Base-by-base conservation (phyloP, 2,888 invertebrate species). In the Biston betularia region DNA sequence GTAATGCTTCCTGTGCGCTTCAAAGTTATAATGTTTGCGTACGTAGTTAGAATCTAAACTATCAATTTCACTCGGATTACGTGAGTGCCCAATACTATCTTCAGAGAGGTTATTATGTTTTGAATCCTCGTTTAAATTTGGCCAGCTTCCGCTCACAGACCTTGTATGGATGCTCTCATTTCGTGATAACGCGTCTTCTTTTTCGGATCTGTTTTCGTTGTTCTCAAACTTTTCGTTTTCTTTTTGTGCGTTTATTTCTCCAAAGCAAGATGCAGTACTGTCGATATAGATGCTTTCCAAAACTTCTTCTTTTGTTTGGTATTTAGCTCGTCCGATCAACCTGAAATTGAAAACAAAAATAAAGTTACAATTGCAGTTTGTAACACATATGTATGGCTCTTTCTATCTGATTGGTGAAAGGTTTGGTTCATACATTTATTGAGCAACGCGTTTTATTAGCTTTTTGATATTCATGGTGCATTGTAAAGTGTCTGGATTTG, bases 41-140 rank as follows among this genome's bases (percentile, higher is more conserved):
- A 94, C 94, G 86, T 94, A 95, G 78, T 94, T 94, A 1, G 94
- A 94, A 83, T 95, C 94, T 75, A 95, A 86, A 81, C 94, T 95
- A 76, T 95, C 95, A 67, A 94, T 93, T 85, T 94, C 94, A 77
- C 94, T 94, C 45, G 92, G 94, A 71, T 94, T 94, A 15, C 92
- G 89, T 14, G 94, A 94, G 75, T 92, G 92, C 5, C 90, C 89
- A 63, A 93, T 89, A 70, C 93, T 93, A 69, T 93, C 94, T 85
- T 94, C 93, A n/a, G 92, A 92, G 60, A 89, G 81, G 75, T 90
- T 89, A 59, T 83, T 88, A 72, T 84, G 90, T 79, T 92, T 93
- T 55, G 82, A 75, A 72, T 93, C 92, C 77, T 93, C 93, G 73
- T 89, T 88, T 70, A 93, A 83, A 71, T 93, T 93, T 11, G 92